phyloP scores from a whole-genome alignment of 1,140 invertebrate species.

The Mya arenaria region DNA sequence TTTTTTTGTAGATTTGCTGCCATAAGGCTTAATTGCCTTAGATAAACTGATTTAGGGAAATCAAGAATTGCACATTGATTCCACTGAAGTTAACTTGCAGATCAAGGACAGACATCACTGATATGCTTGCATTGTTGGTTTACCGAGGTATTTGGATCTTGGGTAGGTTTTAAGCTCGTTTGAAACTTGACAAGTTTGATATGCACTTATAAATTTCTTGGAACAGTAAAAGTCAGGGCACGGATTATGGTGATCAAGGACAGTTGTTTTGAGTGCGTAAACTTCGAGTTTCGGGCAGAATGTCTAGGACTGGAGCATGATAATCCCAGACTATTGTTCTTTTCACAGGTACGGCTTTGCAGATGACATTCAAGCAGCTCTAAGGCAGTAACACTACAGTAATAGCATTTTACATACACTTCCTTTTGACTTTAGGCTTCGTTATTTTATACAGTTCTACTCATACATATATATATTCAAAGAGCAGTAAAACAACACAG shows the following conservation, averaged over 20 bases:
- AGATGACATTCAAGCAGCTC: too few relatives aligned
- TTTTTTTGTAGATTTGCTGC: too few relatives aligned
- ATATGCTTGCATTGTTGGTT: background rate
- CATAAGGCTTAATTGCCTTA: too few relatives aligned
- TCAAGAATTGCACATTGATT: background rate
- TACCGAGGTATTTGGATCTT: background rate
- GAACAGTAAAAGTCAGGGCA: background rate
- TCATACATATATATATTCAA: too few relatives aligned
- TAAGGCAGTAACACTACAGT: too few relatives aligned
- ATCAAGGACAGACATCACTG: background rate
- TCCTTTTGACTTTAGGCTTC: too few relatives aligned
- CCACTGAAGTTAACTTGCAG: too few relatives aligned
- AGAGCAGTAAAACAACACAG: too few relatives aligned
- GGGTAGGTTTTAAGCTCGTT: background rate
- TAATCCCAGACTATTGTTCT: constrained; percentile 64
- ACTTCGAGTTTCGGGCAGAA: constrained; percentile 67
- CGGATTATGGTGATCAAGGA: constrained; percentile 20
- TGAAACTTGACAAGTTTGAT: background rate
- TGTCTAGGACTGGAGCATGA: constrained; percentile 66
- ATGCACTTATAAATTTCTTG: background rate
- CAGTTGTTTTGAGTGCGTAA: constrained; percentile 54
- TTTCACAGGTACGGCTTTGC: constrained; percentile 67
- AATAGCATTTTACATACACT: too few relatives aligned
- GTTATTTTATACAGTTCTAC: too few relatives aligned
- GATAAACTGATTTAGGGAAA: background rate